phyloP scores from a whole-genome alignment of 2,113 vertebrate genomes.

The Bujurquina vittata region DNA sequence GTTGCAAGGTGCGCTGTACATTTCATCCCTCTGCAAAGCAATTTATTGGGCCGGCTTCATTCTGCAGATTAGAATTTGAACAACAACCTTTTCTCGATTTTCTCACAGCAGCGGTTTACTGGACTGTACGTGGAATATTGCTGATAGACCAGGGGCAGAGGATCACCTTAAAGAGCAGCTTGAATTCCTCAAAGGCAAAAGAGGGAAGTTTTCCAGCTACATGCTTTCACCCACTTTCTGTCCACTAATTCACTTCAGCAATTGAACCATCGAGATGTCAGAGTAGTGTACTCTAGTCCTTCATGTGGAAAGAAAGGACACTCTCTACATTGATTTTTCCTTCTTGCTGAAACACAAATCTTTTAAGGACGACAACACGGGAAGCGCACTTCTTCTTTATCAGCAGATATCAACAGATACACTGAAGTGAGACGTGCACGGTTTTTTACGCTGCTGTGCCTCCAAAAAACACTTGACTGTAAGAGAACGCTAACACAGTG shows the following conservation, averaged over 20 bases:
- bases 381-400: constrained; percentile 27
- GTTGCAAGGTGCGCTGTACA: constrained; percentile 38
- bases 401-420: constrained; percentile 15
- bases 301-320: constrained; percentile 41
- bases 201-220: background rate
- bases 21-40: constrained; percentile 55
- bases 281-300: constrained; percentile 38
- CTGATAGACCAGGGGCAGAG: background rate
- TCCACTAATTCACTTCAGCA: constrained; percentile 39
- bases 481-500: background rate
- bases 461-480: background rate
- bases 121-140: constrained; percentile 9
- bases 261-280: constrained; percentile 63
- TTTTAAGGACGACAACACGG: constrained; percentile 34
- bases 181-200: background rate
- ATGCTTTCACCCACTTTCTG: background rate
- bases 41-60: constrained; percentile 54
- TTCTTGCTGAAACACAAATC: constrained; percentile 39
- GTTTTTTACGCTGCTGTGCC: background rate
- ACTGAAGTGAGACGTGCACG: background rate
- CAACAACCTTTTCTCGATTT: constrained; percentile 29
- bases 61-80: constrained; percentile 31
- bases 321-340: constrained; percentile 67
- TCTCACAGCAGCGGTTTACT: constrained; percentile 29
- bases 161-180: background rate